phyloP scores from a whole-genome alignment of 2,888 invertebrate species.

The Campoplex capitator region DNA sequence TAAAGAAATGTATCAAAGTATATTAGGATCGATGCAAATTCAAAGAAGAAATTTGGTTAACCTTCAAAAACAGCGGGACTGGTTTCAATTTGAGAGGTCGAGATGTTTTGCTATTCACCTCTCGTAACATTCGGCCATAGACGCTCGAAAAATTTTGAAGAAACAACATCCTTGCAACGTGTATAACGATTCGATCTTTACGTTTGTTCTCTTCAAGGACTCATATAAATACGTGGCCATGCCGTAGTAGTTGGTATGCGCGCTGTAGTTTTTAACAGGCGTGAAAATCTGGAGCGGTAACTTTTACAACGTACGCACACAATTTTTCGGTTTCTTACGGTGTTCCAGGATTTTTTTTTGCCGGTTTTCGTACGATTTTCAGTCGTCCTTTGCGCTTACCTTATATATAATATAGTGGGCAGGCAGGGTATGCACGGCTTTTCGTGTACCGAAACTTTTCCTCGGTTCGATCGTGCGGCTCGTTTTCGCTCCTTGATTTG shows the following conservation, averaged over 20 bases:
- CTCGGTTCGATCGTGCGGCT: constrained; percentile 13
- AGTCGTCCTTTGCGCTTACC: constrained; percentile 8
- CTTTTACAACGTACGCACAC: constrained; percentile 57
- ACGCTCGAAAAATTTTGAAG: constrained; percentile 44
- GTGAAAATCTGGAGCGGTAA: constrained; percentile 79
- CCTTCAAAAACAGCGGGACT: constrained; percentile 30
- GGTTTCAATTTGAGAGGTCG: constrained; percentile 41
- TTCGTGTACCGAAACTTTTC: constrained; percentile 20
- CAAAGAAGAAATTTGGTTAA: background rate
- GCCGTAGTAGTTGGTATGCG: constrained; percentile 31
- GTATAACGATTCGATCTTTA: constrained; percentile 59
- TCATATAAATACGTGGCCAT: constrained; percentile 2
- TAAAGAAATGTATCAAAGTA: background rate
- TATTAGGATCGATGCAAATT: constrained; percentile 19
- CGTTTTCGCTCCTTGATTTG: constrained; percentile 48
- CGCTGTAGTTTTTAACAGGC: constrained; percentile 72
- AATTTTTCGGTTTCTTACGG: constrained; percentile 67
- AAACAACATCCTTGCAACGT: constrained; percentile 6
- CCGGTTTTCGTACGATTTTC: constrained; percentile 42
- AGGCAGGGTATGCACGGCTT: background rate
- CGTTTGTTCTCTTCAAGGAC: constrained; percentile 58
- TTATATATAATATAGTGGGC: background rate
- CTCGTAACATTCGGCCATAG: constrained; percentile 10
- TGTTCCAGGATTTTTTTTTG: constrained; percentile 15
- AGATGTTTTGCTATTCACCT: constrained; percentile 40